These are phyloP conservation scores for Sthenelais limicola DNA, from an alignment of 2,888 invertebrate species.

Conservation along the genomic window DNA sequence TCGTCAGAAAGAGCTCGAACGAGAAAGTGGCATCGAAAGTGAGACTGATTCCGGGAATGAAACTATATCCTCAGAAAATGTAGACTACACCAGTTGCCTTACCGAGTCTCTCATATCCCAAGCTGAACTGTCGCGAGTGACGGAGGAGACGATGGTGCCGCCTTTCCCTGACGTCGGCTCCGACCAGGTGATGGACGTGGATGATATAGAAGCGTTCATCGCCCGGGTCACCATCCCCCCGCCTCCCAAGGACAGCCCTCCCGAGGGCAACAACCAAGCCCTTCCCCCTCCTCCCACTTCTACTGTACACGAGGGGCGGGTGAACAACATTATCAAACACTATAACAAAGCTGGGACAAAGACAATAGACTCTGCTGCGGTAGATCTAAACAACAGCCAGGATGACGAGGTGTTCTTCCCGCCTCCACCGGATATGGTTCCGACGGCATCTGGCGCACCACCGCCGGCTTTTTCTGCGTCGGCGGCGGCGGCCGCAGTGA, in stretches of 20 bases:
- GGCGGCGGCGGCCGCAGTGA: not conserved
- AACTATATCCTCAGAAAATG: constrained; percentile 51
- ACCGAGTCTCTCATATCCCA: constrained; percentile 24
- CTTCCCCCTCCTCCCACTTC: constrained; percentile 10
- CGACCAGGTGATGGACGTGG: constrained; percentile 22
- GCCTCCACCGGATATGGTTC: constrained; percentile 5
- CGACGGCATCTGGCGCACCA: not conserved
- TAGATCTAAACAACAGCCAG: no score
- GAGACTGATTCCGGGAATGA: constrained; percentile 54
- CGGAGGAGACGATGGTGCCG: constrained; percentile 23
- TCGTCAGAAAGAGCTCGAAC: constrained; percentile 32
- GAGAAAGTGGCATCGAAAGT: constrained; percentile 48
- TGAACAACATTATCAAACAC: no score
- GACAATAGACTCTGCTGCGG: no score
- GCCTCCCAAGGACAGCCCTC: constrained; percentile 74
- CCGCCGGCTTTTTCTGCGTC: constrained; percentile 4
- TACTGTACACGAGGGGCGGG: not conserved
- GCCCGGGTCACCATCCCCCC: constrained; percentile 87
- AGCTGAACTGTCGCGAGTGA: constrained; percentile 13
- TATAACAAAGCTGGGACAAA: no score
- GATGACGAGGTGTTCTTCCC: constrained; percentile 34
- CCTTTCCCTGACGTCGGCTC: constrained; percentile 14
- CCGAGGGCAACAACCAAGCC: not conserved
- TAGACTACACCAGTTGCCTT: constrained; percentile 42
- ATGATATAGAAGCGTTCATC: constrained; percentile 85